phyloP scores from a whole-genome alignment of 2,797 vertebrate genomes.

The Diceros bicornis region DNA sequence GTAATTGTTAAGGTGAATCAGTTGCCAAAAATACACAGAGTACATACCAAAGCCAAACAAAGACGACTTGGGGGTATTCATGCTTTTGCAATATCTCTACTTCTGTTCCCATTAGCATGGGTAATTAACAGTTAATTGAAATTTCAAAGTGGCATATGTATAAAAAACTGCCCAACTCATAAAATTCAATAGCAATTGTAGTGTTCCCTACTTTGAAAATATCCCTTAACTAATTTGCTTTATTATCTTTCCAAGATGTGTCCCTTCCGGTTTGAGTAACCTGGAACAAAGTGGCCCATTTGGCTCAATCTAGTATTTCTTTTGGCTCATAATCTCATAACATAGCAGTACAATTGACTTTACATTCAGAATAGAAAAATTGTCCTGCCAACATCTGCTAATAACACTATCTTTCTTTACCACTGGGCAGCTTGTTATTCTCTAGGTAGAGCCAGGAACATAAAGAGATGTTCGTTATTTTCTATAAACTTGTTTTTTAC shows the following conservation, averaged over 20 bases:
- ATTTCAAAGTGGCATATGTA: conserved; percentile 48
- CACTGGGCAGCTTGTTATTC: conserved; percentile 18
- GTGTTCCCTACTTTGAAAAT: conserved; percentile 62
- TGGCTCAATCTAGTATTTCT: neutral
- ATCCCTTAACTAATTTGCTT: conserved; percentile 66
- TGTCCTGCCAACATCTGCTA: conserved; percentile 45
- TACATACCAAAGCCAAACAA: neutral
- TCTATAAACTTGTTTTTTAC: neutral
- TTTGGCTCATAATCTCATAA: conserved; percentile 41
- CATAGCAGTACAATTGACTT: neutral
- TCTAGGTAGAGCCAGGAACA: neutral
- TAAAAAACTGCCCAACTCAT: conserved; percentile 17
- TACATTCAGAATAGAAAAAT: neutral
- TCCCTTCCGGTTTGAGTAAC: conserved; percentile 62
- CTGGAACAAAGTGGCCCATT: conserved; percentile 67
- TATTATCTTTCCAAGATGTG: conserved; percentile 66
- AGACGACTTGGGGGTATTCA: neutral
- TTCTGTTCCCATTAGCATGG: neutral
- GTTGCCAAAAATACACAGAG: neutral
- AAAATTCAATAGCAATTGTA: neutral
- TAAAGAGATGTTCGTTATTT: neutral
- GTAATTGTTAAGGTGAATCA: neutral
- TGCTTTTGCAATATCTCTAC: neutral
- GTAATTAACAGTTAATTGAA: conserved; percentile 44
- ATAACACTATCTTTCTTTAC: neutral